Base-by-base conservation (phyloP, 53 echinoderm and acorn worm genomes). In the Actinopyga echinites region DNA sequence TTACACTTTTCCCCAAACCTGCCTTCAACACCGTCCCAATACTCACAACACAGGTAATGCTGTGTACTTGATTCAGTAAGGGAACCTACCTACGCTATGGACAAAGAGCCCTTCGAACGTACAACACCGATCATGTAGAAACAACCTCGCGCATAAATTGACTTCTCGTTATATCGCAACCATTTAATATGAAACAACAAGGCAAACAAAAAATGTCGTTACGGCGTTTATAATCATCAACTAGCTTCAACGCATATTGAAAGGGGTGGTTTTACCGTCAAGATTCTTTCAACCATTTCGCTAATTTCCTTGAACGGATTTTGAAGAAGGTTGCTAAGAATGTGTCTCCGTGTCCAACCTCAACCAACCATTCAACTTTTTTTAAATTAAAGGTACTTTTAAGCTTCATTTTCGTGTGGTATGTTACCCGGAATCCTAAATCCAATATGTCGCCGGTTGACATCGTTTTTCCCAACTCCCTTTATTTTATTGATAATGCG, bases 181-280 rank as follows among this genome's bases (percentile, higher is more conserved):
- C 53, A 55, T 77, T 77, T 56, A 77, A 77, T 77, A 77, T 56
- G 56, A 56, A 77, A 56, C 77, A 77, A 77, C 77, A 53, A 56
- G 77, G 55, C 77, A 77, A 77, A 77, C 77, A 77, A 77, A 77
- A 49, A 77, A 77, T 77, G 77, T 77, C 32, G 77, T 56, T 55
- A 77, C 77, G 77, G 77, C 77, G 77, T 77, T 77, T 71, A 71
- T 71, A 43, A 71, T 44, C 40, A 71, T 71, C 71, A 71, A 71
- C 71, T 44, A 40, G 71, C 71, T 71, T 49, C 71, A 71, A 71
- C 71, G 71, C 71, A 43, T 71, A 71, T 26, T 71, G 71, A 44
- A 71, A 43, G 49, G 71, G 71, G 71, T 71, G 71, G 40, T 44
- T 71, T 71, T 71, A 23, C 8, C 21, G 44, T 40, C 2, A 23